Conservation (phyloP, 2,113 vertebrate species). For the Lepidothrix coronata region DNA sequence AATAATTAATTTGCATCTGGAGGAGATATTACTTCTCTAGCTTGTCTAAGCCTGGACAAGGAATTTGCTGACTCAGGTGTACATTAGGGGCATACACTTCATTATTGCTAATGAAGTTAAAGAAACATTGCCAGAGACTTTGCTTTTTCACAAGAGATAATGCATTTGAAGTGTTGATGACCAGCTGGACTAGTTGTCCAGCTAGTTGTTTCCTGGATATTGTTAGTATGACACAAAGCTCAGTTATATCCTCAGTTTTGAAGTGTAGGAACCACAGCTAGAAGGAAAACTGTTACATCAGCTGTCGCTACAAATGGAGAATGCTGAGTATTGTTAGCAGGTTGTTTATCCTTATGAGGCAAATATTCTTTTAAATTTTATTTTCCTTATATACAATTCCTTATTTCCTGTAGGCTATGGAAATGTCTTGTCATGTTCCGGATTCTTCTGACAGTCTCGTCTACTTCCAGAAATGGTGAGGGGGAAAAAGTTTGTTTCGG, state of each 20-base stretch:
- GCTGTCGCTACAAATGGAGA: neutral
- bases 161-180: neutral
- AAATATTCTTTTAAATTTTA: neutral
- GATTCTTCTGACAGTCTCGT: neutral
- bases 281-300: neutral
- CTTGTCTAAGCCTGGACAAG: neutral
- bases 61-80: slow-evolving; percentile 8
- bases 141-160: neutral
- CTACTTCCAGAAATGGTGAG: neutral
- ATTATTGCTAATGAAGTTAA: neutral
- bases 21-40: neutral
- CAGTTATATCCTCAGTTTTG: neutral
- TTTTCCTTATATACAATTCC: neutral
- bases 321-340: neutral
- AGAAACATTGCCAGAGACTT: neutral
- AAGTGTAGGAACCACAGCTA: neutral
- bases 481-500: neutral
- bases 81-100: neutral
- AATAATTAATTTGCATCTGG: slow-evolving; percentile 26
- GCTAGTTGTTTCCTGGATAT: neutral
- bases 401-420: neutral
- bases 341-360: neutral
- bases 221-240: neutral
- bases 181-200: neutral
- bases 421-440: neutral